Percentiles rank a stretch among this genome's conserved stretches.
These are phyloP conservation scores for Drosophila subquinaria DNA, from an alignment of 2,888 invertebrate species.

Conservation along the genomic window DNA sequence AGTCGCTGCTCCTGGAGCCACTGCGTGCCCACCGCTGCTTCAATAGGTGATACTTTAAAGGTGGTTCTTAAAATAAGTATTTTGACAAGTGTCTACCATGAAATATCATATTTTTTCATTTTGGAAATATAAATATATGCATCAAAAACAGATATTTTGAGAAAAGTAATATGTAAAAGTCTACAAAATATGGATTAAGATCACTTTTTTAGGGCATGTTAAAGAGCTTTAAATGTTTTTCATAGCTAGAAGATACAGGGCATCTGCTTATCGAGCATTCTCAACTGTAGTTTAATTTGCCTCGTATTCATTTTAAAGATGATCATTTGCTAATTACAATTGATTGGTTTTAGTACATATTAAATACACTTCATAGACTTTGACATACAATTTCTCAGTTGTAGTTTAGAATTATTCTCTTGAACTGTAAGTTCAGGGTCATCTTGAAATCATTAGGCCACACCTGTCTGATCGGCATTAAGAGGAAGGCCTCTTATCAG, in stretches of 20 bases:
- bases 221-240: neutral
- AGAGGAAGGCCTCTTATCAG: neutral
- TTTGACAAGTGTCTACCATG: neutral
- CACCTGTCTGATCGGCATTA: neutral
- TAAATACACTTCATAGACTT: neutral
- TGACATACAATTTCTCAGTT: neutral
- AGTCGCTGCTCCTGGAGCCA: too few species aligned
- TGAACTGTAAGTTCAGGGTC: constrained; percentile 24
- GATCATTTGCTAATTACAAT: constrained; percentile 1
- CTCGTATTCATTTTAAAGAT: neutral
- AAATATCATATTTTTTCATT: neutral
- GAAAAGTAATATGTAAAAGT: neutral
- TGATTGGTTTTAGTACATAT: neutral
- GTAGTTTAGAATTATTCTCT: neutral
- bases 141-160: neutral
- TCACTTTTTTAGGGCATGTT: neutral
- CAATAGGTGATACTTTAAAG: neutral
- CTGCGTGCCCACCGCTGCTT: neutral
- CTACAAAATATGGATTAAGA: neutral
- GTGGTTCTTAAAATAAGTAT: neutral
- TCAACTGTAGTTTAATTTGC: neutral
- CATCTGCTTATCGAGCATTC: neutral
- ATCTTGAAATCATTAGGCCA: neutral
- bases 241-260: neutral
- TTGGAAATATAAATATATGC: neutral